These are phyloP conservation scores for Trichacis sp. DNA, from an alignment of 2,888 invertebrate species.

Conservation along the genomic window DNA sequence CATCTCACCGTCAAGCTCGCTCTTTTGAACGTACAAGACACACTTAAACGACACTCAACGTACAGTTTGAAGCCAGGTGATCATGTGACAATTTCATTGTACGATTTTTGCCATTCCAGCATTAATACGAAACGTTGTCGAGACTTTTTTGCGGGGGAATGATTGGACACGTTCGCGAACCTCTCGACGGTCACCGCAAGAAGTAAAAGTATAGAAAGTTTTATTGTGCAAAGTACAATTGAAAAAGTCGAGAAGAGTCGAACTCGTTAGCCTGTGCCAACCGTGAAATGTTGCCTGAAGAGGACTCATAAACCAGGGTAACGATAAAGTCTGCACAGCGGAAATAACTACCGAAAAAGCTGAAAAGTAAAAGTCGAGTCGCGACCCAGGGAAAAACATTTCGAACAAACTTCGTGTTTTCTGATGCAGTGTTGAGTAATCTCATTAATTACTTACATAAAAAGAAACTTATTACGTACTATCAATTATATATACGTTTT, in stretches of 20 bases:
- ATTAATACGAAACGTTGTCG: slow-evolving; percentile 14
- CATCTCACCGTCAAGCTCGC: neutral
- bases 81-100: slow-evolving; percentile 26
- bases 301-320: slow-evolving; percentile 11
- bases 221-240: slow-evolving; percentile 32
- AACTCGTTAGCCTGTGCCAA: slow-evolving; percentile 25
- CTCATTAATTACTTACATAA: too few relatives aligned
- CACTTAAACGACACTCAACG: neutral
- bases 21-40: neutral
- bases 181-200: slow-evolving; percentile 30
- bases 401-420: too few relatives aligned
- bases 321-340: slow-evolving; percentile 11
- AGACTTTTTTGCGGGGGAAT: slow-evolving; percentile 13
- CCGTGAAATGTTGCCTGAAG: slow-evolving; percentile 10
- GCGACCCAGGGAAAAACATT: neutral
- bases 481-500: too few relatives aligned
- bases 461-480: too few relatives aligned
- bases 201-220: slow-evolving; percentile 35
- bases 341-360: slow-evolving; percentile 15
- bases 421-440: too few relatives aligned
- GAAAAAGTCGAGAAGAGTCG: slow-evolving; percentile 28
- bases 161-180: slow-evolving; percentile 40
- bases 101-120: slow-evolving; percentile 24
- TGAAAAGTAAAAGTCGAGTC: slow-evolving; percentile 17
- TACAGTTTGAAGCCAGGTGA: neutral